Percentiles rank a stretch among this genome's conserved stretches.
phyloP scores from a whole-genome alignment of 2,888 invertebrate species.

The Temnothorax ravouxi region DNA sequence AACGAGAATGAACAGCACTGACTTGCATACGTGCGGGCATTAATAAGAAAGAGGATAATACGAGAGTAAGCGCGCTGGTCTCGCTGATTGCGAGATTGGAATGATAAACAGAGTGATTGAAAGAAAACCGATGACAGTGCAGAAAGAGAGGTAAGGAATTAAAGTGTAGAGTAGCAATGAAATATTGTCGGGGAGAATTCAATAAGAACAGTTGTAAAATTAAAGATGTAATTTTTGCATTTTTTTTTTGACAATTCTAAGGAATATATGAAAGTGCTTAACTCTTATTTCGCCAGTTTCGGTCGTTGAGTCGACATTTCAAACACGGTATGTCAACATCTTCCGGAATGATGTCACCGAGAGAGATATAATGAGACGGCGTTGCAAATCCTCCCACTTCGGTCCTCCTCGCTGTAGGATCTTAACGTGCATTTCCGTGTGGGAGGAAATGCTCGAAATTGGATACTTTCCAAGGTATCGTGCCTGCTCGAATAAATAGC shows the following conservation, averaged over 20 bases:
- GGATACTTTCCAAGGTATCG: slow-evolving; percentile 55
- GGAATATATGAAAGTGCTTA: neutral
- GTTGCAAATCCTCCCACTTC: slow-evolving; percentile 67
- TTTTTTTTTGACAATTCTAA: neutral
- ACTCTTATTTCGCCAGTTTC: slow-evolving; percentile 24
- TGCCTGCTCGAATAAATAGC: slow-evolving; percentile 56
- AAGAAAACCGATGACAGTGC: slow-evolving; percentile 54
- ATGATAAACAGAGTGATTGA: slow-evolving; percentile 35
- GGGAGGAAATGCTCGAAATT: slow-evolving; percentile 67
- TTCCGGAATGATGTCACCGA: slow-evolving; percentile 26
- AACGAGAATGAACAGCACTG: slow-evolving; percentile 18
- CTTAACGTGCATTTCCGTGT: slow-evolving; percentile 44
- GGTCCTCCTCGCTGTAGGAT: neutral
- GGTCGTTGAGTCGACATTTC: slow-evolving; percentile 50
- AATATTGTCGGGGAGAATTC: neutral
- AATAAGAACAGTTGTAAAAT: slow-evolving; percentile 5
- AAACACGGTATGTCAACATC: slow-evolving; percentile 45
- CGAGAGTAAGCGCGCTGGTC: slow-evolving; percentile 17
- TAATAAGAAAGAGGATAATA: slow-evolving; percentile 19
- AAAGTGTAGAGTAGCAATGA: neutral
- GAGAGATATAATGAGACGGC: slow-evolving; percentile 58
- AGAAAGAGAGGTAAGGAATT: slow-evolving; percentile 17
- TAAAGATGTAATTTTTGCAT: neutral
- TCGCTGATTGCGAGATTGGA: slow-evolving; percentile 35
- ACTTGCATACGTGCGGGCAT: slow-evolving; percentile 4